Base-by-base conservation (phyloP, 2,888 invertebrate species). In the Ptychoptera albimana region DNA sequence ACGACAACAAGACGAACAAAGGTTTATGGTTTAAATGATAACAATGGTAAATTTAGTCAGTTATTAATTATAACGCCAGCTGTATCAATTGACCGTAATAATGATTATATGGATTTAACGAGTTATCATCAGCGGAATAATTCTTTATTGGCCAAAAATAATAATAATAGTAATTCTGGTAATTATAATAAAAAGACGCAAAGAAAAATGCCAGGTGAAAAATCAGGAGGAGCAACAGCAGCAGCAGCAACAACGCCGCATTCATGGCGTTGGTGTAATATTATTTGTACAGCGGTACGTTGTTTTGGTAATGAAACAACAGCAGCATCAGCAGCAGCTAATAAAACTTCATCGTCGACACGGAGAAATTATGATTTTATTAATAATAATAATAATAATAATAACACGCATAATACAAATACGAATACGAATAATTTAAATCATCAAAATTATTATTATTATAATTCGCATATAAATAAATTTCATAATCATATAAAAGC, bases 1-100 rank as follows among this genome's bases (percentile, higher is more conserved):
- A 37, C 53, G 51, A 41, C 52, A 52, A 39, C 50, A 51, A 35
- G 51, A 47, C 16, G 47, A 45, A 32, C n/a, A 32, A 32, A 32
- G 3, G 32, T 11, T 32, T 32, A 32, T 9, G 11, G 32, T 11
- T 11, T 11, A 11, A 32, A 32, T 32, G n/a, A 32, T 32, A 32
- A 32, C 9, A 32, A 32, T 9, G 31, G 31, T 57, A 41, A 62
- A 61, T 52, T 59, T 42, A 59, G 59, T 51, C 63, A 64, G 55
- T 64, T 63, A 50, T 60, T 64, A 59, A 62, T 64, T 47, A 61
- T 65, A 44, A 64, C 62, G 42, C 64, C 64, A 45, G 64, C 63
- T 47, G 64, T 65, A 31, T 61, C 62, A 10, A 65, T 65, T 40
- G 64, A 65, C 55, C 59, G 63, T 42, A 59, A 60, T 50, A 47